phyloP scores from a whole-genome alignment of 37 sponge, comb jelly and placozoan genomes.

The Cladorhizidae sp. region DNA sequence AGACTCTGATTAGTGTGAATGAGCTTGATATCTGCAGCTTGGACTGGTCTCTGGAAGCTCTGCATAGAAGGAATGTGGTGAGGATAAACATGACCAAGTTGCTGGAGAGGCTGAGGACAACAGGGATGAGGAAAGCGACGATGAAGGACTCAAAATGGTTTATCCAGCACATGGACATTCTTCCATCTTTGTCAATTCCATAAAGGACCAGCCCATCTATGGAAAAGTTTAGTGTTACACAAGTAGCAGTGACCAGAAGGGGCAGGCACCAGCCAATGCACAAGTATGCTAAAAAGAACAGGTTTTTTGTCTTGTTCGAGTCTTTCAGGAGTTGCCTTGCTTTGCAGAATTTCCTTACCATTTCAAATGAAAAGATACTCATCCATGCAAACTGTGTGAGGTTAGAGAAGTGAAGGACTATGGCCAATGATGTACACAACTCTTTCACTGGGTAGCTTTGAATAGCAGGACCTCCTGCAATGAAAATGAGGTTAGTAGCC shows the following conservation, averaged over 20 bases:
- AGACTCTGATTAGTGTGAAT: background rate
- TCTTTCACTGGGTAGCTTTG: background rate
- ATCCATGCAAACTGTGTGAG: slow-evolving; percentile 67
- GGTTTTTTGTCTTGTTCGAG: background rate
- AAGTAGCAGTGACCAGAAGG: background rate
- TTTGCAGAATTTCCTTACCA: slow-evolving; percentile 3
- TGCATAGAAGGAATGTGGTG: background rate
- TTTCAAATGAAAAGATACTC: slow-evolving; percentile 28
- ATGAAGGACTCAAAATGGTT: slow-evolving; percentile 23
- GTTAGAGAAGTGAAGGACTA: slow-evolving; percentile 43
- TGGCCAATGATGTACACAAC: slow-evolving; percentile 24
- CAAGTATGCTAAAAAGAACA: slow-evolving; percentile 30
- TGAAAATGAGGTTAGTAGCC: slow-evolving; percentile 24
- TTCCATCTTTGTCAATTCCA: slow-evolving; percentile 25
- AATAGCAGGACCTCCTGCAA: background rate
- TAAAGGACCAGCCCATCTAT: slow-evolving; percentile 25
- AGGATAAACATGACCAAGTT: slow-evolving; percentile 13
- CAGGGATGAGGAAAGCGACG: slow-evolving; percentile 32
- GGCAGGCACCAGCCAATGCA: slow-evolving; percentile 51
- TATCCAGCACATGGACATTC: slow-evolving; percentile 22
- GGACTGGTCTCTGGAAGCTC: background rate
- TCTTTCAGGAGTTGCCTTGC: background rate
- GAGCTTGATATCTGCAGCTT: background rate
- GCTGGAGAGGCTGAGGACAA: slow-evolving; percentile 7
- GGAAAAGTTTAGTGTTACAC: slow-evolving; percentile 34